Conservation (phyloP, 2,797 vertebrate species). For the Hoplostethus mediterraneus region DNA sequence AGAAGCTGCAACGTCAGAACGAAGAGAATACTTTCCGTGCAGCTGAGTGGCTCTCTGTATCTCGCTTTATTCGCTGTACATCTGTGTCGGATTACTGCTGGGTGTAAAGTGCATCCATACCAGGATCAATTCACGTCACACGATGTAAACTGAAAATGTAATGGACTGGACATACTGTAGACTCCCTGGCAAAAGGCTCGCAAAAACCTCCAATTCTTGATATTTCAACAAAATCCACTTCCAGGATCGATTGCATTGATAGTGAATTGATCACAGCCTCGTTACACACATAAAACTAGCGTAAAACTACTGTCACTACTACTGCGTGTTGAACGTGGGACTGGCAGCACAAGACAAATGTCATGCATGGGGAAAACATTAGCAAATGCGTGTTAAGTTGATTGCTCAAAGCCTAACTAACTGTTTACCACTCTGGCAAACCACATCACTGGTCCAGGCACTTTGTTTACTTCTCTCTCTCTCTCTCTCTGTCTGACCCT, state of each 20-base stretch:
- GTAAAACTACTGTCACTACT: background rate
- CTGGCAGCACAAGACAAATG: constrained; percentile 12
- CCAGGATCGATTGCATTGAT: background rate
- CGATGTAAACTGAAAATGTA: background rate
- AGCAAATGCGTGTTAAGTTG: constrained; percentile 34
- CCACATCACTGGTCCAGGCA: background rate
- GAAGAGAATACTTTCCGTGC: constrained; percentile 52
- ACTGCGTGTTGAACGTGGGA: background rate
- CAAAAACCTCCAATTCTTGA: background rate
- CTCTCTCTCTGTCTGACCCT: background rate
- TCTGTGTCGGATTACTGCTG: background rate
- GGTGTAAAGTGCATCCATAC: background rate
- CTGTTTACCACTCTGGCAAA: constrained; percentile 21
- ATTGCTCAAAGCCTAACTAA: constrained; percentile 35
- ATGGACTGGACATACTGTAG: background rate
- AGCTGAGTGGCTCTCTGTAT: constrained; percentile 16
- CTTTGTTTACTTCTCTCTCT: constrained; percentile 25
- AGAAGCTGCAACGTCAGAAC: constrained; percentile 8
- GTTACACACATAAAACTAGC: background rate
- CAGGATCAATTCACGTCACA: constrained; percentile 20
- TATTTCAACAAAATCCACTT: background rate
- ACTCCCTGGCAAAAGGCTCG: background rate
- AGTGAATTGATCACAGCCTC: background rate
- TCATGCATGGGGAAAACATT: constrained; percentile 43
- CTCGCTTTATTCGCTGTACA: background rate